These are phyloP conservation scores for Parazoanthus swiftii DNA, from an alignment of 92 coral and sea anemone genomes.

Conservation along the genomic window DNA sequence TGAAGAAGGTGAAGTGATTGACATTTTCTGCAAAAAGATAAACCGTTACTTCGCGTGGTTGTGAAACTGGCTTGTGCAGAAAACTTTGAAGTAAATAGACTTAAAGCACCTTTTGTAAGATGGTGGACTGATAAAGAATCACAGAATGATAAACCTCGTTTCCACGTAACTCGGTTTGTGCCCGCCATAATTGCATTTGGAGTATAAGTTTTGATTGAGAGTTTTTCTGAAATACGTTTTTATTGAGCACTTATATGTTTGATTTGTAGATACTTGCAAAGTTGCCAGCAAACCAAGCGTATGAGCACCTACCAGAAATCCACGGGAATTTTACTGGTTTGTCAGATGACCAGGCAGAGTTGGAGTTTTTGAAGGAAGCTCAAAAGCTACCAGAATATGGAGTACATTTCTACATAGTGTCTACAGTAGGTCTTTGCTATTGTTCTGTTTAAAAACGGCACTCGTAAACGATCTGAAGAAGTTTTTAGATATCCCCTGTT, in stretches of 20 bases:
- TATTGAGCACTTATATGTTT: background rate
- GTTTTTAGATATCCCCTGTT: background rate
- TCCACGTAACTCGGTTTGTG: no score
- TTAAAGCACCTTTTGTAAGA: no score
- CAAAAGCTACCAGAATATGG: constrained; percentile 94
- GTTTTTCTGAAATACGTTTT: no score
- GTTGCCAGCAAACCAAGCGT: constrained; percentile 65
- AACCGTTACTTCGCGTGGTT: no score
- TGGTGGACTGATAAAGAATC: no score
- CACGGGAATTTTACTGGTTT: constrained; percentile 75
- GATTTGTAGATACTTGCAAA: constrained; percentile 65
- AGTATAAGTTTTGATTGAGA: no score
- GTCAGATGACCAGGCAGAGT: constrained; percentile 81
- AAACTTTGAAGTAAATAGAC: no score
- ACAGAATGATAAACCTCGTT: no score
- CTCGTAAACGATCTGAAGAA: background rate
- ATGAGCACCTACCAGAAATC: constrained; percentile 75
- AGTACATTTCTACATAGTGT: constrained; percentile 84
- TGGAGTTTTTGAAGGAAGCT: constrained; percentile 88
- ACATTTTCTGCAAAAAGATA: no score
- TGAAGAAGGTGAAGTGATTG: no score
- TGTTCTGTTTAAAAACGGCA: background rate
- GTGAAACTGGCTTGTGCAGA: no score
- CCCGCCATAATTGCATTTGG: no score
- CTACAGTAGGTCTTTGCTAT: constrained; percentile 53